A percentile compares a stretch with the other conserved stretches of the same genome.
Evolutionary conservation across 2,797 vertebrate genomes (phyloP).

Genomic region (Siniperca undulata): DNA sequence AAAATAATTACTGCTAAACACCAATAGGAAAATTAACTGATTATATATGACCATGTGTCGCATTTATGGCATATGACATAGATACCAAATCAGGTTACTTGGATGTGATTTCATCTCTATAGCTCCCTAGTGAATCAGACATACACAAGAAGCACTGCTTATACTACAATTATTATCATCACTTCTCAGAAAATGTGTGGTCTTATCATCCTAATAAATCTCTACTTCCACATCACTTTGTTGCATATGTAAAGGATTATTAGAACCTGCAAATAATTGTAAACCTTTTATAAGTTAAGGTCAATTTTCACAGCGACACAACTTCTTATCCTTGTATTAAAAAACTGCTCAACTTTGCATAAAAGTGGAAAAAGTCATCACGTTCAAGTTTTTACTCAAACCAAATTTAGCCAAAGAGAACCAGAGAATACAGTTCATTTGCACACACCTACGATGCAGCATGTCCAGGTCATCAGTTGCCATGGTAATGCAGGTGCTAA

Average conservation of each 20-base stretch:
- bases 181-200: conserved; percentile 3
- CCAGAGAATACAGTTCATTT: neutral
- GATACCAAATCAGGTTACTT: conserved; percentile 10
- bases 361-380: neutral
- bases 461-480: conserved; percentile 44
- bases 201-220: neutral
- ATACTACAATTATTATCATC: neutral
- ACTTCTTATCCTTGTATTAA: neutral
- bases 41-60: neutral
- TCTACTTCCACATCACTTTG: neutral
- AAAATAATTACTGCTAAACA: conserved; percentile 4
- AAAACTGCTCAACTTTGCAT: neutral
- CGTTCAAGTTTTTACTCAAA: neutral
- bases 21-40: neutral
- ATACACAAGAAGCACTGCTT: neutral
- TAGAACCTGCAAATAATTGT: neutral
- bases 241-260: conserved; percentile 9
- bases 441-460: neutral
- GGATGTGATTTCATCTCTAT: conserved; percentile 13
- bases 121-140: conserved; percentile 20
- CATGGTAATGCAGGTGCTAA: conserved; percentile 51
- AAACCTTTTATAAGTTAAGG: neutral
- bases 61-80: conserved; percentile 1
- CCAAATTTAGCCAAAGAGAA: neutral
- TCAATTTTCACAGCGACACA: neutral